Conservation (phyloP, 2,888 invertebrate species). For the Empis stercorea region DNA sequence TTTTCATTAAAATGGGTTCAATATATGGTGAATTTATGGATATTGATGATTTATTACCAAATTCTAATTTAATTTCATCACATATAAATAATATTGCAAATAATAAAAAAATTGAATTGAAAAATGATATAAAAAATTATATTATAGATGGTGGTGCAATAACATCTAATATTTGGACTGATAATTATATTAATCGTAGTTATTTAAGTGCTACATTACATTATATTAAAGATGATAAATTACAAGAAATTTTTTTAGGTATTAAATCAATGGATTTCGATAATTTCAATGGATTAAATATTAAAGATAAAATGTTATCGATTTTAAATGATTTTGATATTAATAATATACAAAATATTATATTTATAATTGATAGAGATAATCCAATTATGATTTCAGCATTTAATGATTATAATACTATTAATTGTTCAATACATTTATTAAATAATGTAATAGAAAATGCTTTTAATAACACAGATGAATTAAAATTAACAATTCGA, state of each 20-base stretch:
- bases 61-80: background rate
- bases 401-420: background rate
- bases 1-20: constrained; percentile 1
- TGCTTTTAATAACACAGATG: background rate
- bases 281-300: background rate
- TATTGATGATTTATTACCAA: constrained; percentile 1
- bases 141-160: background rate
- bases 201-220: background rate
- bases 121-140: background rate
- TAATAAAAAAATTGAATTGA: background rate
- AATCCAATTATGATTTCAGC: background rate
- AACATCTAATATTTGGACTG: background rate
- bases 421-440: background rate
- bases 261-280: background rate
- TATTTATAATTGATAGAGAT: background rate
- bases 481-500: background rate
- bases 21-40: constrained; percentile 1
- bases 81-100: background rate
- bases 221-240: background rate
- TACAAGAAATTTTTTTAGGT: background rate
- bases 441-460: background rate
- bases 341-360: background rate
- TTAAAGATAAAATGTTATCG: background rate
- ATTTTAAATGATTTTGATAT: background rate
- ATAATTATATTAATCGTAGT: background rate